Evolutionary conservation across 2,113 vertebrate genomes (phyloP), one percentile per base, ranked within the genome.

Genomic region (Laticauda colubrina): DNA sequence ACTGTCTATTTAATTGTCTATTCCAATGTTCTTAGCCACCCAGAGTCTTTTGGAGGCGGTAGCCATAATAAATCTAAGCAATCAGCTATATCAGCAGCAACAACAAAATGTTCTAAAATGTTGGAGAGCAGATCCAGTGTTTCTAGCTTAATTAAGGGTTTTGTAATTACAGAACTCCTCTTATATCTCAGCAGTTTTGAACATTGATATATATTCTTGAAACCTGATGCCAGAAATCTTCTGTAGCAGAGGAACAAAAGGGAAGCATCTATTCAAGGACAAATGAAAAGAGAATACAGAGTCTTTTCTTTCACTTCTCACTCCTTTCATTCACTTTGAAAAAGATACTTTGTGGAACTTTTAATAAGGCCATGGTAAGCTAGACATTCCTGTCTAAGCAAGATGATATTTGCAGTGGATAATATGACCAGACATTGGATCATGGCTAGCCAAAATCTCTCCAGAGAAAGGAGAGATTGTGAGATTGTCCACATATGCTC

Each of bases 91-190:
- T 20, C 34, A 81, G 15, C 34, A 81, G 75, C 75, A 81, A 39
- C 34, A 39, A 81, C 75, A 81, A 81, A 43, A 81, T 43, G 75
- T 81, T 81, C 91, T 90, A 55, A 94, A 86, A 56, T 81, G 26
- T 26, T 81, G 51, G 59, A 95, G 94, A 95, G 96, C 89, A 95
- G 85, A 93, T 93, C 85, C 86, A 88, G 23, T 94, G 24, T 59
- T 69, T 95, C 93, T 56, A 94, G 94, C 95, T 85, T 95, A 96
- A 88, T 96, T 96, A 95, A 95, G 94, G 91, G n/a, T 91, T 96
- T 92, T 51, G 91, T 85, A 93, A 12, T 29, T 15, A 93, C 93
- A 64, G 61, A 96, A 94, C 90, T 94, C 55, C 59, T 96, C 92
- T 95, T 94, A 94, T 96, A 96, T 85, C 95, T 95, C 95, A 55